Percentiles rank a stretch among this genome's conserved stretches.
These are phyloP conservation scores for Proteles cristata DNA, from an alignment of 2,113 vertebrate genomes.

Conservation along the genomic window DNA sequence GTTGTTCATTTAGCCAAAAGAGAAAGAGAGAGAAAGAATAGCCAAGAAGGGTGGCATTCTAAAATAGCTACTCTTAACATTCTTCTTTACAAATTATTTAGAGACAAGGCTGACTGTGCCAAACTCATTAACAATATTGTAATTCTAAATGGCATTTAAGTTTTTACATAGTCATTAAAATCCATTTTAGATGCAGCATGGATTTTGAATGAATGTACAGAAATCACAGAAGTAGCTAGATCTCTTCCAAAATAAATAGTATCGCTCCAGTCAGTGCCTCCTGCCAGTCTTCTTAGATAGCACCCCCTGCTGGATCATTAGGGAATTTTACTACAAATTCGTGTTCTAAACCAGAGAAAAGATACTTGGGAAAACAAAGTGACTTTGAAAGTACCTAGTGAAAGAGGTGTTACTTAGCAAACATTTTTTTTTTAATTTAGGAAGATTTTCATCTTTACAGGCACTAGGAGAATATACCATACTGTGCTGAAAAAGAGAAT, in stretches of 20 bases:
- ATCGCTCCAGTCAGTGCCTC: neutral
- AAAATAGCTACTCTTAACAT: constrained; percentile 65
- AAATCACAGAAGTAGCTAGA: constrained; percentile 31
- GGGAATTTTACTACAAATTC: constrained; percentile 16
- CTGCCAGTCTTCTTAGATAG: constrained; percentile 42
- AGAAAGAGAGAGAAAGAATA: neutral
- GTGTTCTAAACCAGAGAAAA: neutral
- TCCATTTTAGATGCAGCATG: constrained; percentile 48
- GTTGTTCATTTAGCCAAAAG: constrained; percentile 26
- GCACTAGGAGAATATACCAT: neutral
- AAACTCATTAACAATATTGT: constrained; percentile 67
- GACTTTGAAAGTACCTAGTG: constrained; percentile 17
- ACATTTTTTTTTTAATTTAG: neutral
- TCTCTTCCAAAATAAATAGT: constrained; percentile 37
- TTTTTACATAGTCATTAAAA: constrained; percentile 67
- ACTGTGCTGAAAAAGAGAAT: neutral
- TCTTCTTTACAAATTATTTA: constrained; percentile 68
- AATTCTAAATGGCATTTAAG: constrained; percentile 65
- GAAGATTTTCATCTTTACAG: neutral
- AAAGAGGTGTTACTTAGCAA: neutral
- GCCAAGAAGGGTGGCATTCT: constrained; percentile 7
- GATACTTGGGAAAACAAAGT: neutral
- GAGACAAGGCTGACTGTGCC: constrained; percentile 58
- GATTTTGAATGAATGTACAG: constrained; percentile 59
- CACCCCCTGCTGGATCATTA: constrained; percentile 71